Evolutionary conservation across 2,888 invertebrate species (phyloP).

Genomic region (Thysanoteuthis rhombus): DNA sequence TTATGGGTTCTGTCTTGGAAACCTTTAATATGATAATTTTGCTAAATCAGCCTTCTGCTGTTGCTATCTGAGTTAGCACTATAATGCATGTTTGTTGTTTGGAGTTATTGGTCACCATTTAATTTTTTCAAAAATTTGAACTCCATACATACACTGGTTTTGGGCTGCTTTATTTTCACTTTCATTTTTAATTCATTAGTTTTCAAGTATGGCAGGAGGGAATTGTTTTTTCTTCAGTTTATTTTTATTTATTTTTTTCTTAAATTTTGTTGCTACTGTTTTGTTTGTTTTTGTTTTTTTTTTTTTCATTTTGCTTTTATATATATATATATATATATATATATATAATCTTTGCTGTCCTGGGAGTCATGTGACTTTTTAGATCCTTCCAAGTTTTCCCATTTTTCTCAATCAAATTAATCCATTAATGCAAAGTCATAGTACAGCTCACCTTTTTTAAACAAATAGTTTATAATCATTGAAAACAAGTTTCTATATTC

Average conservation of each 20-base stretch:
- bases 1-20: neutral
- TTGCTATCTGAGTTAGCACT: neutral
- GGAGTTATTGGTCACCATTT: neutral
- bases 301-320: neutral
- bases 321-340: slow-evolving; percentile 12
- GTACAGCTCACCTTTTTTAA: neutral
- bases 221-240: neutral
- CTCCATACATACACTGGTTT: neutral
- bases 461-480: neutral
- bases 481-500: neutral
- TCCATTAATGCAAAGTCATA: neutral
- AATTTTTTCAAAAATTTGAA: neutral
- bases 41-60: neutral
- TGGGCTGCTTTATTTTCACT: neutral
- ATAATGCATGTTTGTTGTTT: neutral
- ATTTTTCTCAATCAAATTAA: neutral
- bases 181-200: neutral
- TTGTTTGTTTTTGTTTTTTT: neutral
- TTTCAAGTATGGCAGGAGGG: neutral
- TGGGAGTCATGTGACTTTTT: neutral
- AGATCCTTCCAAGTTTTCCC: neutral
- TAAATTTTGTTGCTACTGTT: neutral
- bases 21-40: neutral
- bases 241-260: too few relatives aligned
- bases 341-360: neutral